Percentiles rank a stretch among this genome's conserved stretches.
These are phyloP conservation scores for Hippocampus zosterae DNA, from an alignment of 2,113 vertebrate species.

Conservation along the genomic window DNA sequence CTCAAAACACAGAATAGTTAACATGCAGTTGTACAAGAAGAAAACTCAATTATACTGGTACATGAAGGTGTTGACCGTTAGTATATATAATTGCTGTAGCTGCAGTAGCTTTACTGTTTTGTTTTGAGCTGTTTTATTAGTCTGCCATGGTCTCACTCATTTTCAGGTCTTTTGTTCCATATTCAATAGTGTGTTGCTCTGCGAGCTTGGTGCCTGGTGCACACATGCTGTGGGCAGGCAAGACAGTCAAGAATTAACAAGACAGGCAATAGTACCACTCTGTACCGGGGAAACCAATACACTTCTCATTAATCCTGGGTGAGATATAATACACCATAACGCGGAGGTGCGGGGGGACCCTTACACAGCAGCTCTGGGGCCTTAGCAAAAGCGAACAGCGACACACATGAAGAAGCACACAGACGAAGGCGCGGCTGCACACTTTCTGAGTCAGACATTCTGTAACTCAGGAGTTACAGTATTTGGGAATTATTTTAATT, in stretches of 20 bases:
- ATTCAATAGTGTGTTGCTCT: constrained; percentile 11
- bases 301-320: constrained; percentile 42
- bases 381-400: neutral
- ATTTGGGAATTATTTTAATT: constrained; percentile 37
- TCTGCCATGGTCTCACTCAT: constrained; percentile 14
- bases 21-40: neutral
- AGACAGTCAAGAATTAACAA: constrained; percentile 52
- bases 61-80: neutral
- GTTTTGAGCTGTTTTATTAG: constrained; percentile 5
- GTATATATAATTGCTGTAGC: neutral
- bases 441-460: constrained; percentile 13
- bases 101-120: neutral
- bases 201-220: constrained; percentile 53
- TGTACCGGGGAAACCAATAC: constrained; percentile 46
- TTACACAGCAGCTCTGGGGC: constrained; percentile 25
- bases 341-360: constrained; percentile 40
- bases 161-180: constrained; percentile 45
- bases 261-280: constrained; percentile 56
- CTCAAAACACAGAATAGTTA: too few relatives aligned
- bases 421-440: neutral
- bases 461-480: constrained; percentile 11
- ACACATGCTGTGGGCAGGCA: constrained; percentile 24
- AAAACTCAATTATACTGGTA: neutral
- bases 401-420: neutral
- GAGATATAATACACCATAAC: constrained; percentile 30